phyloP scores from a whole-genome alignment of 2,888 invertebrate genomes.

The Lycaena phlaeas region DNA sequence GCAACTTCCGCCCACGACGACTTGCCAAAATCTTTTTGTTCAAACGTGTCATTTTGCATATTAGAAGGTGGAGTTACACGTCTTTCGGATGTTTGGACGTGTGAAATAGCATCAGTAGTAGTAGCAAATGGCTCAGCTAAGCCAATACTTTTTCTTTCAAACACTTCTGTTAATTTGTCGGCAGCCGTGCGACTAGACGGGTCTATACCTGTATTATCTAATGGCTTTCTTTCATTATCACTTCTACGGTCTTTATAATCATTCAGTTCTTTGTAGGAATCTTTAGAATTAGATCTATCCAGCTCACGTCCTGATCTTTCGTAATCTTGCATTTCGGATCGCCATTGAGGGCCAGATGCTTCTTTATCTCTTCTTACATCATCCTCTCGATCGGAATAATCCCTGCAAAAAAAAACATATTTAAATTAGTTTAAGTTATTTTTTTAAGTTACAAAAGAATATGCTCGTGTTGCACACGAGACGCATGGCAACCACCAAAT shows the following conservation, averaged over 20 bases:
- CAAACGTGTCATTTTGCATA: conserved; percentile 58
- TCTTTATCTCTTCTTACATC: conserved; percentile 61
- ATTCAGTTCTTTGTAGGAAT: conserved; percentile 65
- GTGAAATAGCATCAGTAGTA: conserved; percentile 29
- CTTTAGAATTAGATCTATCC: conserved; percentile 62
- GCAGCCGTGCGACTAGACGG: conserved; percentile 56
- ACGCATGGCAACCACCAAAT: no score
- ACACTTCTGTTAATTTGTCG: conserved; percentile 63
- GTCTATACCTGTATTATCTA: conserved; percentile 41
- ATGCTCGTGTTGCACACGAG: no score
- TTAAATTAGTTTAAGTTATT: conserved; percentile 3
- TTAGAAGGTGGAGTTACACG: conserved; percentile 54
- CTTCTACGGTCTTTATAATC: conserved; percentile 64
- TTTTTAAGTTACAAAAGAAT: no score
- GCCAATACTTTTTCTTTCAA: conserved; percentile 62
- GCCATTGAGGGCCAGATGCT: conserved; percentile 57
- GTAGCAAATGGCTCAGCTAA: conserved; percentile 44
- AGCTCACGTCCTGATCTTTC: conserved; percentile 54
- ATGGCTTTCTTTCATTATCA: conserved; percentile 59
- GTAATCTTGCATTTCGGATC: conserved; percentile 67
- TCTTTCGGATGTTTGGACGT: conserved; percentile 62
- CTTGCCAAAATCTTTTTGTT: conserved; percentile 56
- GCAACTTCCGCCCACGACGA: conserved; percentile 65
- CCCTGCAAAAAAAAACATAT: conserved; percentile 38
- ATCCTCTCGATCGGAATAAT: conserved; percentile 64